Evolutionary conservation across 2,113 vertebrate species (phyloP), one percentile per base, ranked within the genome.

Genomic region (Myotis davidii): DNA sequence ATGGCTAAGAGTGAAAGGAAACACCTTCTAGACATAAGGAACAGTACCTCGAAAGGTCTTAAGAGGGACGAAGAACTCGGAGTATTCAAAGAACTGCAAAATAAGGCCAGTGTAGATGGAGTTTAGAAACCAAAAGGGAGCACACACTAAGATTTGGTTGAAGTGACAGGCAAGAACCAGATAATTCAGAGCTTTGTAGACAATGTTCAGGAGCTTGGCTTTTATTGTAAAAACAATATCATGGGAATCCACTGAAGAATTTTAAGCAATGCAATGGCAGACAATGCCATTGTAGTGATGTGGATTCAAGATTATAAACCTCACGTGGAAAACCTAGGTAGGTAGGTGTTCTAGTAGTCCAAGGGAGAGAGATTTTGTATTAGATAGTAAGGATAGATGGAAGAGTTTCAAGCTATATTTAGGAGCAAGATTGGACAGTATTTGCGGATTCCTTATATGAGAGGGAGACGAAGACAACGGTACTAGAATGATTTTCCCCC

Each of bases 51-150:
- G 10, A 59, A 88, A 76, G 48, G 16, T n/a, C 37, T 67, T 39
- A 65, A 50, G 6, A 59, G 27, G 20, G 5, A 76, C 59, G 59
- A 56, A 76, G 52, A 54, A 1, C n/a, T 69, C 21, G 67, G 50
- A 52, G 76, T 59, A 56, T 65, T 69, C n/a, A 32, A 76, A 92
- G 48, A 88, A 67, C 32, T 82, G 25, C 52, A 92, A 83, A 83
- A 69, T 69, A 83, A 32, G 56, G 23, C 34, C 23, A 87, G 6
- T n/a, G 3, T 86, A 65, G 25, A 25, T 82, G 18, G 39, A 56
- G 32, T 48, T 39, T 69, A 76, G 39, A 87, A 76, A 88, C 84
- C 84, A 95, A 88, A 83, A 64, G 48, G n/a, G 25, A 87, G 11
- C 56, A 39, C 37, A 59, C 14, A 16, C 12, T 76, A 50, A 69